Base-by-base conservation (phyloP, 2,888 invertebrate species). In the Prosapia bicincta region DNA sequence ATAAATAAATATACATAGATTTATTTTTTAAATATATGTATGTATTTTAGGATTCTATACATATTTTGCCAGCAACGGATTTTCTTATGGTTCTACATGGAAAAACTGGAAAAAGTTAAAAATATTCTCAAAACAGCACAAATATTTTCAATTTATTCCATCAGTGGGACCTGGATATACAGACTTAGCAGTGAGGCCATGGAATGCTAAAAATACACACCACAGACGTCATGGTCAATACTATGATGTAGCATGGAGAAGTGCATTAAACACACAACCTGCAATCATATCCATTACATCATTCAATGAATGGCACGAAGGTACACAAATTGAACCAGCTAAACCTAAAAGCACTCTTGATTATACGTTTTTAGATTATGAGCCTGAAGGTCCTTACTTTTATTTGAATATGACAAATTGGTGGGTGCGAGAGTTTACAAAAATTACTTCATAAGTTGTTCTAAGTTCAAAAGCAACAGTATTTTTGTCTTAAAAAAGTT, bases 241-340 rank as follows among this genome's bases (percentile, higher is more conserved):
- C 82, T 92, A 91, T 81, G 89, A 88, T 76, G 87, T 88, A 0
- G 88, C 88, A 0, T 91, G 91, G 88, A 85, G 88, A 71, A 88
- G 87, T 38, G 91, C 91, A 0, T 83, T 91, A 13, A 85, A 86
- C 7, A 86, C 88, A 68, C 86, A 87, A 25, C 87, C 89, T 10
- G 85, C 86, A 73, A 86, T 89, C 72, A 85, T 93, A 20, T 89
- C 89, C 10, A 88, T 92, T 75, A 91, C 91, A 65, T 91, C 91
- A 76, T 92, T 91, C 82, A 92, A 92, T 82, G 91, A 92, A 82
- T 92, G 92, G 92, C 90, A 90, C 80, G 91, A 92, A 83, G 92
- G 92, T 5, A 91, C 91, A 10, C 92, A 92, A 84, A 91, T 92
- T 74, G 92, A 92, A 83, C 90, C 91, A 65, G 91, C 90, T 0